Base-by-base conservation (phyloP, 2,888 invertebrate species). In the Dynastes grantii region DNA sequence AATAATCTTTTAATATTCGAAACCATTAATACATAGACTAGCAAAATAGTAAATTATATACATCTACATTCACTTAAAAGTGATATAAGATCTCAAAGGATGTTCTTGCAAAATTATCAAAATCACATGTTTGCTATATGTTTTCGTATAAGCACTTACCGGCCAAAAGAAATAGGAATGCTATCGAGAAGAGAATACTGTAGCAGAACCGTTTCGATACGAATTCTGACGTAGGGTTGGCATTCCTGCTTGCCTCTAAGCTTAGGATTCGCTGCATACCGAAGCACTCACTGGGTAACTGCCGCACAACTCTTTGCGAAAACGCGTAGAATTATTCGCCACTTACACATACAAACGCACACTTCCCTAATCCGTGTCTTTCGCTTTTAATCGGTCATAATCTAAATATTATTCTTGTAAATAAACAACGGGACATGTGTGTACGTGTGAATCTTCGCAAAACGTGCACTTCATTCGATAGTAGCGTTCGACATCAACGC, bases 201-300 rank as follows among this genome's bases (percentile, higher is more conserved):
- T 88, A 89, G 79, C 89, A 89, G 85, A 88, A 86, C 22, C 88
- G 87, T 83, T 89, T 89, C 22, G 88, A 88, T 8, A 89, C 86
- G 78, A 87, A 88, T 80, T 90, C 89, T 80, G 88, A 88, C 76
- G 81, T 81, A 37, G 80, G 78, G 78, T 79, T 81, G 27, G 75
- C 78, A 27, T 86, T 86, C n/a, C 89, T 86, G 78, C 88, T 87
- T 84, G 88, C 87, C 85, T 89, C 89, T 78, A 89, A 87, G 81
- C 90, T 90, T 55, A 90, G 81, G 64, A 90, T 87, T 27, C 89
- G 87, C 76, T 90, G 89, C 90, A 90, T 89, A 53, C 81, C 78
- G 22, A 45, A 55, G 16, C 29, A 67, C 65, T 45, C 29, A 45
- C 65, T 45, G 37, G 58, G 22, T 51, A 45, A 53, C 68, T 11